Evolutionary conservation across 2,888 invertebrate genomes (phyloP), one percentile per base, ranked within the genome.

Genomic region (Trachelus troglodyta): DNA sequence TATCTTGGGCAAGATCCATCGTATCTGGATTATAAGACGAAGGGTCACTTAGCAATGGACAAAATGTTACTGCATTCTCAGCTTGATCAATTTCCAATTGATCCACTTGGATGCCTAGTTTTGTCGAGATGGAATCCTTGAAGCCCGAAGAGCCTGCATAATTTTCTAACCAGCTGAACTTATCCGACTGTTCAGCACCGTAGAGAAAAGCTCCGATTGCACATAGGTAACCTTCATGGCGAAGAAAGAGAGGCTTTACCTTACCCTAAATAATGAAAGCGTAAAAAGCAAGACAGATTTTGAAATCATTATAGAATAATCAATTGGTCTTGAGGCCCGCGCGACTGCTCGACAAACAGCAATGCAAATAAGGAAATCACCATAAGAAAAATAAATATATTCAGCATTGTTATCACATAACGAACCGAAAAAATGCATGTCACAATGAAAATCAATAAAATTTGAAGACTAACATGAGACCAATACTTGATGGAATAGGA

Each of bases 1-100:
- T 93, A 91, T 99, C 98, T 86, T 94, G 94, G 80, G 96, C 94
- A 79, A 99, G 94, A 92, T 99, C 98, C 83, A 98, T 95, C 40
- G 98, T 97, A 91, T 99, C 99, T 1, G 99, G 98, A 90, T 94
- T 94, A 93, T 99, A 99, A 88, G 94, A 94, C 84, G 94, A 93
- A 77, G 96, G 95, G 92, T 97, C 95, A 84, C 94, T 93, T 80
- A 99, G 93, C 84, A 99, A 92, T 11, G 96, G 96, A 89, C 97
- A 97, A 82, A 93, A 94, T 11, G 93, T 92, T 76, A 96, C 93
- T 79, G 92, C 92, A 83, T 93, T 92, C 78, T 92, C 92, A 37
- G 90, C 89, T 85, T 92, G 91, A 85, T 91, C 90, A 78, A 92
- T 91, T 84, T 94, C 91, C 34, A 91, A 77, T 73, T 91, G 91